Evolutionary conservation across 2,113 vertebrate genomes (phyloP), one percentile per base, ranked within the genome.

Genomic region (Dromaius novaehollandiae): DNA sequence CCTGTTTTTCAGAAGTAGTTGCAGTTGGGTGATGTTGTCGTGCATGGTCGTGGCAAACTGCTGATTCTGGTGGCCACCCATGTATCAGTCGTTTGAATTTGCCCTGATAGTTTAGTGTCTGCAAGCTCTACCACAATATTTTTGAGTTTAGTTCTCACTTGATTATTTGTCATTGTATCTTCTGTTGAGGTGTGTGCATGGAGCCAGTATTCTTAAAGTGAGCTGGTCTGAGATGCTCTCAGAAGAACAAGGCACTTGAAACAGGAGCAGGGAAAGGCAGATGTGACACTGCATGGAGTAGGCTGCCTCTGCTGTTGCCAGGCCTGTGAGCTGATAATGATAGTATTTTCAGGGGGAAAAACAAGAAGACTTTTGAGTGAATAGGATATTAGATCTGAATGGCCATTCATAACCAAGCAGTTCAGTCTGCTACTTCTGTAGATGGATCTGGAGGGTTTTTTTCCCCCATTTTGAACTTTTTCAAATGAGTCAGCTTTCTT

Each of bases 11-110:
- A 0, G 64, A 55, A 78, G 32, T 44, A 55, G 55, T 51, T 93
- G 7, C 10, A 7, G 26, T 32, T 84, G n/a, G 30, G 30, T 86
- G 50, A n/a, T 83, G 20, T 74, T 86, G 6, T 38, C 24, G 9
- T 48, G 40, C 22, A 50, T 20, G 26, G 2, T 68, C 58, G 34
- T 60, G 40, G 21, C 53, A 73, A 82, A 38, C 11, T 68, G 30
- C 42, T 13, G 9, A 0, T 48, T 42, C 18, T 76, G 26, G 5
- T 28, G 25, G 38, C 38, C 18, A 88, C 20, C 18, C 2, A 0
- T 44, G 2, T 55, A 6, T 77, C 38, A 25, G 0, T n/a, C 6
- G 2, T 44, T 79, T 61, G 58, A 32, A 8, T 40, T 60, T 40
- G 32, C 60, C 13, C 10, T 44, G 38, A 66, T 66, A 26, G 7